Conservation (phyloP, 2,888 invertebrate genomes). For the Melieria omissa region DNA sequence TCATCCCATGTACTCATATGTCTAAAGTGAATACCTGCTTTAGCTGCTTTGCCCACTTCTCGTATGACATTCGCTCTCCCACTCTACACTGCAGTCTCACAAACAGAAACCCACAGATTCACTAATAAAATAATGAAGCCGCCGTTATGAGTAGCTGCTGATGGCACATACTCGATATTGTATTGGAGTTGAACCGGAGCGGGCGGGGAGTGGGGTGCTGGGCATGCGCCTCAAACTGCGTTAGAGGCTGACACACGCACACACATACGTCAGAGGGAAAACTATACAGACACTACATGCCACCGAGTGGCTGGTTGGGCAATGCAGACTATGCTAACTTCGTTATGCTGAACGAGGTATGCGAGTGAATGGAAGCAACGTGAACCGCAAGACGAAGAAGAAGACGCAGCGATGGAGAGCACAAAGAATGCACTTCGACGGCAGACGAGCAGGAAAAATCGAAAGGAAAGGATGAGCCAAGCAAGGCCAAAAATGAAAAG, state of each 20-base stretch:
- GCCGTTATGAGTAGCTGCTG: constrained; percentile 8
- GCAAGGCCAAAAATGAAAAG: no score
- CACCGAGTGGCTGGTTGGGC: not conserved
- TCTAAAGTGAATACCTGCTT: no score
- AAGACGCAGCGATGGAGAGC: not conserved
- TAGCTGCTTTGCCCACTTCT: not conserved
- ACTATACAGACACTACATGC: not conserved
- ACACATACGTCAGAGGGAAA: no score
- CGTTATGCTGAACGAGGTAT: constrained; percentile 8
- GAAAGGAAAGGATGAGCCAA: not conserved
- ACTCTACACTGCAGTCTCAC: not conserved
- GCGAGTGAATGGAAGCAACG: constrained; percentile 24
- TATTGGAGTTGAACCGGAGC: not conserved
- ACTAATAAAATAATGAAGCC: constrained; percentile 18
- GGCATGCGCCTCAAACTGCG: no score
- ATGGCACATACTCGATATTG: constrained; percentile 29
- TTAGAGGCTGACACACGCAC: no score
- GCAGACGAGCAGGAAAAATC: not conserved
- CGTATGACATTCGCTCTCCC: not conserved
- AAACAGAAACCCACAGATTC: not conserved
- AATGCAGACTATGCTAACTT: constrained; percentile 24
- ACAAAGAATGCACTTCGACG: constrained; percentile 22
- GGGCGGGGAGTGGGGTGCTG: no score
- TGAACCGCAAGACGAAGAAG: constrained; percentile 23
- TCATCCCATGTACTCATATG: no score